Base-by-base conservation (phyloP, 2,113 vertebrate species). In the Syngnathus typhle region DNA sequence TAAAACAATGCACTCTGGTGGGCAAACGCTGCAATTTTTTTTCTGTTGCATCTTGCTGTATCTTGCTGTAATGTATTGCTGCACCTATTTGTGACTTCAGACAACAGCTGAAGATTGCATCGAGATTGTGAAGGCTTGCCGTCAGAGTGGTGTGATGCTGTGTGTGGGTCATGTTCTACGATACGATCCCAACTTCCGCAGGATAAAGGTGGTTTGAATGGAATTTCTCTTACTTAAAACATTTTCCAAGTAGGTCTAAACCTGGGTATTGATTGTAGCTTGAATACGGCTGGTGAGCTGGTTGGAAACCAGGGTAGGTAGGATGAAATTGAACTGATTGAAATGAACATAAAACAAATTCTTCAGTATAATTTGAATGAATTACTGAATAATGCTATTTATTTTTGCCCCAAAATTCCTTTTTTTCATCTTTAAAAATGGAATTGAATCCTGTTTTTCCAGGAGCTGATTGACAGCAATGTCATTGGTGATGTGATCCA, bases 151-250 rank as follows among this genome's bases (percentile, higher is more conserved):
- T 1, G 88, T 93, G 61, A 91, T 93, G 47, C 89, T 94, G 0
- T 80, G 88, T 0, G 93, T 94, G 47, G 91, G 92, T 65, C 93
- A 94, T 39, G 92, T 94, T 46, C 89, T 93, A 15, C 89, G 91
- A 2, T 94, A 94, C 16, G 89, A 92, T 72, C 93, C 93, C 0
- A 18, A 79, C 37, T 88, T 90, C 59, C 82, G 74, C 73, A 88
- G 89, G 78, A 91, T 93, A 67, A 93, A 92, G 88, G 93, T 94
- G 73, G 15, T 44, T 27, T 62, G n/a, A 44, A 7, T 62, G n/a
- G 39, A 23, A 21, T 23, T 62, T 23, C 6, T 2, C 12, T 43
- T 38, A 41, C 16, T 38, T 13, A 60, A 60, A 41, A 11, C 15
- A 5, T 32, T 32, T 27, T 13, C 6, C 49, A 52, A 52, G 6